A percentile compares a stretch with the other conserved stretches of the same genome.
Evolutionary conservation across 92 coral and sea anemone species (phyloP).

Genomic region (Porites cylindrica): DNA sequence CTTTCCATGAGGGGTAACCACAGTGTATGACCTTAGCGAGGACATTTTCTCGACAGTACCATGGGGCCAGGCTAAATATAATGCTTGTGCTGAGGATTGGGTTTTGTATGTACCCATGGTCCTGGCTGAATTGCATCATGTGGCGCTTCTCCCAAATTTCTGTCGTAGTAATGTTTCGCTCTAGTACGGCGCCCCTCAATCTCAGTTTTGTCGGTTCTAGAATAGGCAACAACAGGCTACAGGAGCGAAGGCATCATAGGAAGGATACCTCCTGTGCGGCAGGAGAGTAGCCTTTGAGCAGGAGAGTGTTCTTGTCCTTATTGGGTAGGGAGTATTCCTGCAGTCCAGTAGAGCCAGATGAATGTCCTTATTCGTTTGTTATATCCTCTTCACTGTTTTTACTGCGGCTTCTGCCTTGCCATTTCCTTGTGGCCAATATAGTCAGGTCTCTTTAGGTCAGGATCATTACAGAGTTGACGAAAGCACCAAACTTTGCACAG

Average conservation of each 20-base stretch:
- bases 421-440: constrained; percentile 40
- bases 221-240: constrained; percentile 27
- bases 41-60: constrained; percentile 17
- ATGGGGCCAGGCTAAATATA: constrained; percentile 56
- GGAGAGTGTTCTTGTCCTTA: constrained; percentile 56
- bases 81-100: constrained; percentile 66
- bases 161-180: constrained; percentile 38
- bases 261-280: constrained; percentile 38
- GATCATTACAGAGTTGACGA: no score
- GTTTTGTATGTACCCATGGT: constrained; percentile 57
- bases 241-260: constrained; percentile 48
- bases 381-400: constrained; percentile 31
- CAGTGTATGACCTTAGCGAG: constrained; percentile 47
- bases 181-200: constrained; percentile 18
- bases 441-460: background rate
- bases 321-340: constrained; percentile 49
- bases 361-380: constrained; percentile 42
- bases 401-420: constrained; percentile 56
- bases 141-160: constrained; percentile 3
- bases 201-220: background rate
- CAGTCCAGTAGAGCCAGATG: constrained; percentile 49
- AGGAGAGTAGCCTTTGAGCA: constrained; percentile 41
- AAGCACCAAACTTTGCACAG: no score
- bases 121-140: constrained; percentile 44
- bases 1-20: constrained; percentile 36